Base-by-base conservation (phyloP, 2,797 vertebrate genomes). In the Gymnothorax reevesii region DNA sequence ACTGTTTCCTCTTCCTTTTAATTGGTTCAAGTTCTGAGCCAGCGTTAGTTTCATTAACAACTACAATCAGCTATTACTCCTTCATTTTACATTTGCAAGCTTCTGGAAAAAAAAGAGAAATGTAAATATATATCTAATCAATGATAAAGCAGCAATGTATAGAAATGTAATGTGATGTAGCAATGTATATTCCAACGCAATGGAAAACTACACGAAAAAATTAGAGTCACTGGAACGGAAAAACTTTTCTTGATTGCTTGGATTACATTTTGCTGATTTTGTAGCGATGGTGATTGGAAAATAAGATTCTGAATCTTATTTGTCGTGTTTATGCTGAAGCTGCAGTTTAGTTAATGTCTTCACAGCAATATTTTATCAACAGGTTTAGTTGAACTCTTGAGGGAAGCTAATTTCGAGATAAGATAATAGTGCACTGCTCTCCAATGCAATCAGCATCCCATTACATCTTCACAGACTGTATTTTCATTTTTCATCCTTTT, bases 1-100 rank as follows among this genome's bases (percentile, higher is more conserved):
- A 82, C 85, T 80, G 77, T 86, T 79, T 86, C 62, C 82, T 54
- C 80, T 86, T 60, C 66, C 77, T 49, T 86, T 86, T 86, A 86
- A 86, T 86, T 86, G 85, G 85, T 86, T 86, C 85, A 25, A 52
- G 57, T 27, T 82, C 77, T 52, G 25, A 9, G 85, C 27, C 54
- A 77, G 77, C 55, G 77, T 20, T 80, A 80, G 77, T 80, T 80
- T 55, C 77, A 80, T 80, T 80, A 80, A 80, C 49, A 55, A 22
- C 55, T 22, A 42, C 52, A 80, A 52, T 80, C 77, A 80, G 77
- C 77, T 80, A 80, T 55, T 80, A 80, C 52, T 22, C 52, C n/a
- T 80, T 80, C 49, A 55, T 80, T 80, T 49, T 55, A 80, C 77
- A 80, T 80, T 80, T 80, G 77, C 59, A 80, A 57, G 62, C 84